Base-by-base conservation (phyloP, 2,797 vertebrate species). In the Epinephelus awoara region DNA sequence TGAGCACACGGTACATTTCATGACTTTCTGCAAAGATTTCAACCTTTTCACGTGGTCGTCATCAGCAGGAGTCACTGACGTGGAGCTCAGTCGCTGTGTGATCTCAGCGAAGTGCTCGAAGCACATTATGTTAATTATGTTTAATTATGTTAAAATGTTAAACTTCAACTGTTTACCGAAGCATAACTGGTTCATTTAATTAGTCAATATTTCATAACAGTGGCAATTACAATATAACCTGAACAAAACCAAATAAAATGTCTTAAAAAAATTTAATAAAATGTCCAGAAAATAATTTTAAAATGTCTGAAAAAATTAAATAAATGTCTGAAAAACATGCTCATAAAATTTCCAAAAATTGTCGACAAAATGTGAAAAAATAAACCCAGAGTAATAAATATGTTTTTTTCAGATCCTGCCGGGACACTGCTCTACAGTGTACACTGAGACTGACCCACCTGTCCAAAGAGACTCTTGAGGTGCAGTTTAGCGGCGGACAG, bases 401-500 rank as follows among this genome's bases (percentile, higher is more conserved):
- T 29, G 27, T 29, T 5, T 29, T 29, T 29, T 29, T 29, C 27
- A 29, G 27, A 29, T 6, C 27, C n/a, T 40, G 13, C 21, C 21
- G 19, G 6, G 27, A 3, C 19, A 5, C 47, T 62, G 49, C 10
- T 13, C 8, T 29, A 13, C 51, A 27, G 17, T 3, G 6, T 5
- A 42, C 42, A 21, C 4, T 72, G 40, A 50, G 52, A 42, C 14
- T 5, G 44, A 61, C 80, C 55, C 70, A 89, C 95, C 94, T 94
- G 93, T 5, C 91, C 90, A 71, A 97, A 97, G 49, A 97, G 92
- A 77, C 91, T 96, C 86, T 90, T 93, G 67, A 97, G 79, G 85
- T 97, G 95, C 51, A 96, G 89, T 65, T 96, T 97, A 17, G 96
- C 96, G 0, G 95, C 84, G 0, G 92, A 57, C 23, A 96, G 88